Evolutionary conservation across 2,888 invertebrate species (phyloP), one percentile per base, ranked within the genome.

Genomic region (Dascillus cervinus): DNA sequence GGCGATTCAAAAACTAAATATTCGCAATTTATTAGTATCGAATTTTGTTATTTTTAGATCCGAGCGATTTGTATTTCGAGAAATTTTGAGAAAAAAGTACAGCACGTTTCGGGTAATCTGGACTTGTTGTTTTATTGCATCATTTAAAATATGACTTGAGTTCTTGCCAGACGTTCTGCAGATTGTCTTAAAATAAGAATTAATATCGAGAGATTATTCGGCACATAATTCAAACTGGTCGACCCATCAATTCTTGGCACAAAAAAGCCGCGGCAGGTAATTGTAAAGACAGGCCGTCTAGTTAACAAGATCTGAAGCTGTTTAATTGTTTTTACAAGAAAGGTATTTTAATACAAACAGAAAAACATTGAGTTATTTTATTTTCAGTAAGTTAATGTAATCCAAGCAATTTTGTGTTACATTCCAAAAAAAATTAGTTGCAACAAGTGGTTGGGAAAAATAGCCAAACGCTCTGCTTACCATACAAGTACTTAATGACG

Each of bases 401-500:
- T n/a, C n/a, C n/a, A n/a, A n/a, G n/a, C n/a, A n/a, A n/a, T n/a
- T n/a, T n/a, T n/a, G n/a, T n/a, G n/a, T n/a, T n/a, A n/a, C n/a
- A n/a, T n/a, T n/a, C n/a, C n/a, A n/a, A n/a, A n/a, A n/a, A n/a
- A n/a, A n/a, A n/a, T n/a, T n/a, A n/a, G n/a, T n/a, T n/a, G n/a
- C 11, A 34, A 38, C 38, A 38, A 38, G 36, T 36, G 39, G 36
- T 29, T 27, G 10, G 15, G 3, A 22, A 14, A 19, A 8, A 15
- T 15, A 21, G 21, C 17, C 14, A 34, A 26, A 19, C 10, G 14
- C 13, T 29, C 22, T 54, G 72, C 79, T 77, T 67, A 86, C 86
- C 86, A 59, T 86, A 87, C 53, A 86, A 75, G 65, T 81, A 82
- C 61, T 77, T 77, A 49, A 86, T 83, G 58, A 86, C 79, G 64